phyloP scores from a whole-genome alignment of 35 echinoderm and acorn worm genomes.

The Lytechinus pictus region DNA sequence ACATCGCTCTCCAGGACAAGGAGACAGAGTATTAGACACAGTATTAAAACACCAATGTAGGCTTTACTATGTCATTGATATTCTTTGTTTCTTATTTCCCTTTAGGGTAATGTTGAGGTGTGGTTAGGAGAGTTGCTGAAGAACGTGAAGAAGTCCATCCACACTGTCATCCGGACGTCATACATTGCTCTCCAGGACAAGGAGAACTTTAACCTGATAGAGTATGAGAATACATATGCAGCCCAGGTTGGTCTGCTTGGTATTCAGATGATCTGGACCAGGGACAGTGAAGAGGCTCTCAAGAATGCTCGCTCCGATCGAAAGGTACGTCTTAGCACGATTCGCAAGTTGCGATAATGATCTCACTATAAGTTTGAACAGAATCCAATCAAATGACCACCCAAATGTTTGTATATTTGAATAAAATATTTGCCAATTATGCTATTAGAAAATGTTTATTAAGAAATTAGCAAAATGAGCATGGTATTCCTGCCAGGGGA shows the following conservation, averaged over 20 bases:
- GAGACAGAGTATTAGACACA: constrained; percentile 26
- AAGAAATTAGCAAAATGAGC: no score
- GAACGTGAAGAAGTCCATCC: constrained; percentile 77
- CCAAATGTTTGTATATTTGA: no score
- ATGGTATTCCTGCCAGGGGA: no score
- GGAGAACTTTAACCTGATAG: constrained; percentile 96
- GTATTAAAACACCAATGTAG: background rate
- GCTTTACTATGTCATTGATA: background rate
- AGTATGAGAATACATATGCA: constrained; percentile 92
- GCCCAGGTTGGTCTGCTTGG: constrained; percentile 93
- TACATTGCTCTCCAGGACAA: constrained; percentile 83
- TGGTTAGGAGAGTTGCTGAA: constrained; percentile 88
- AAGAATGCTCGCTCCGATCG: constrained; percentile 93
- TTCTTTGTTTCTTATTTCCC: background rate
- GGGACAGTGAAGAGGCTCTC: constrained; percentile 92
- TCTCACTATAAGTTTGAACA: no score
- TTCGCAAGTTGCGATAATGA: no score
- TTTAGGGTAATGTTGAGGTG: constrained; percentile 96
- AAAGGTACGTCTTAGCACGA: constrained; percentile 62
- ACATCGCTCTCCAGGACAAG: constrained; percentile 84
- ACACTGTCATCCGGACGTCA: constrained; percentile 87
- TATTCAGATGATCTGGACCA: constrained; percentile 99
- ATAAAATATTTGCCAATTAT: no score
- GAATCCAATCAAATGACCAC: no score
- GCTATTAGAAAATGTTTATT: no score